phyloP scores from a whole-genome alignment of 2,113 vertebrate genomes.

The Cercopithecus mona region DNA sequence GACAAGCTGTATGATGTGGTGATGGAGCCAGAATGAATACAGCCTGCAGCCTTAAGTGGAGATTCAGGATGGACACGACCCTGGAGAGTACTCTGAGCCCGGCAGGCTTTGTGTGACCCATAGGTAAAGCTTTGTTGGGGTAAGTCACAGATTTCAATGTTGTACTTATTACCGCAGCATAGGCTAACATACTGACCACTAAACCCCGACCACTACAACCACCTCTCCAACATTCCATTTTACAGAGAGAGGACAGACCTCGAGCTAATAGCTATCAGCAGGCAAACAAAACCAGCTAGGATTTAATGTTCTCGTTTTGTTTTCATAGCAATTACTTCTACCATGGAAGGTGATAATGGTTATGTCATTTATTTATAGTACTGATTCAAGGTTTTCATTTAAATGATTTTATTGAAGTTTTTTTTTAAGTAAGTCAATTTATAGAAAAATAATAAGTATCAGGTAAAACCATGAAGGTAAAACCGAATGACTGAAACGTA shows the following conservation, averaged over 20 bases:
- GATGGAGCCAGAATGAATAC: neutral
- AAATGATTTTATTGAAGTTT: slow-evolving; percentile 14
- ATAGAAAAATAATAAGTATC: slow-evolving; percentile 22
- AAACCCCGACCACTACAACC: neutral
- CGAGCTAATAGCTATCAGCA: neutral
- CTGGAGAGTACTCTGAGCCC: no score
- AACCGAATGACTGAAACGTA: neutral
- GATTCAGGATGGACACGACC: neutral
- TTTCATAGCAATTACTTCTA: neutral
- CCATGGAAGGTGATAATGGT: neutral
- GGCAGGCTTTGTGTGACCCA: neutral
- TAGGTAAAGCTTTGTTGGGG: neutral
- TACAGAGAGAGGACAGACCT: neutral
- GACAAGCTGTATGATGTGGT: neutral
- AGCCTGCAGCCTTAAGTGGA: neutral
- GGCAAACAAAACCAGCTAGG: neutral
- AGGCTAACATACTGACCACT: neutral
- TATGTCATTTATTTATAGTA: neutral
- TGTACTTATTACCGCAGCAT: neutral
- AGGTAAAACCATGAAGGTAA: neutral
- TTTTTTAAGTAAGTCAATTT: neutral
- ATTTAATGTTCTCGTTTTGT: neutral
- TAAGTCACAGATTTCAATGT: neutral
- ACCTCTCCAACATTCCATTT: neutral
- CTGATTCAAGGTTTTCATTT: neutral